Percentiles rank a stretch among this genome's conserved stretches.
Conservation (phyloP, 2,888 invertebrate species). For the Himalopsyche anomala region DNA sequence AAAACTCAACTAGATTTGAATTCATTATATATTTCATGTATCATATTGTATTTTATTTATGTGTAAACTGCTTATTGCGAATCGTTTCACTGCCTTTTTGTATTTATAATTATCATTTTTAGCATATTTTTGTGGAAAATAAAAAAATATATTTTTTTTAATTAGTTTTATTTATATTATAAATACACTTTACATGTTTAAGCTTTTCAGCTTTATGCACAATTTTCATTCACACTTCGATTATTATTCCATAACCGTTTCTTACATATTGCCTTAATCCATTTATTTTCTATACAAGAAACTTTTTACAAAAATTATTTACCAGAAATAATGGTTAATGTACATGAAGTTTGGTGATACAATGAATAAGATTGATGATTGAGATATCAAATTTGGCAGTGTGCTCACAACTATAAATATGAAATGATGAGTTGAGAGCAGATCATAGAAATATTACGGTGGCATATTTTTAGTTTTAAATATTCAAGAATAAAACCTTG, state of each 20-base stretch:
- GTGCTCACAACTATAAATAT: neutral
- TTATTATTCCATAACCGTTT: neutral
- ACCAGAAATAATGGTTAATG: conserved; percentile 23
- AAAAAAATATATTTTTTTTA: neutral
- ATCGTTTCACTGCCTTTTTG: no score
- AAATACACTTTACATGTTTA: conserved; percentile 24
- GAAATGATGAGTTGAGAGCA: neutral
- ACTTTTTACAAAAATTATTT: conserved; percentile 1
- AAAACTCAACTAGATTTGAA: no score
- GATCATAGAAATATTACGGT: conserved; percentile 6
- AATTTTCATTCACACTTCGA: conserved; percentile 20
- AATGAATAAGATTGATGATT: neutral
- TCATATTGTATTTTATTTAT: no score
- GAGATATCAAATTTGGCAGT: neutral
- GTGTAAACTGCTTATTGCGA: no score
- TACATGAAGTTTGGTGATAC: conserved; percentile 17
- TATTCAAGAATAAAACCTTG: neutral
- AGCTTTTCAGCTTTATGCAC: conserved; percentile 30
- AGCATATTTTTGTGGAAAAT: neutral
- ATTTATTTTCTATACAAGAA: conserved; percentile 13
- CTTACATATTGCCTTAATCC: neutral
- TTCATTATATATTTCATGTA: no score
- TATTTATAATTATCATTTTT: no score
- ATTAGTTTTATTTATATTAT: conserved; percentile 23
- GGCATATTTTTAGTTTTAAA: conserved; percentile 5